Base-by-base conservation (phyloP, 2,888 invertebrate genomes). In the Axea sp. region DNA sequence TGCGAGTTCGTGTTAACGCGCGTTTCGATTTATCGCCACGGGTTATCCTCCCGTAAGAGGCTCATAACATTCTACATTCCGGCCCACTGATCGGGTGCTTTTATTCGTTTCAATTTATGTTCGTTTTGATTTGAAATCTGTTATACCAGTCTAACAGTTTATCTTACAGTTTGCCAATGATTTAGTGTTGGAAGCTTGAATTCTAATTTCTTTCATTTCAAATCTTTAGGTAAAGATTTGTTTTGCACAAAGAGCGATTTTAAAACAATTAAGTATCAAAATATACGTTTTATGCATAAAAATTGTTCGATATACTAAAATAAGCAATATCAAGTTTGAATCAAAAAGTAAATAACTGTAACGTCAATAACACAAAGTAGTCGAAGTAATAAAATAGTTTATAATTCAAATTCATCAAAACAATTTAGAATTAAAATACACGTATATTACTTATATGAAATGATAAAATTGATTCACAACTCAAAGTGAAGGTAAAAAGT, bases 1-100 rank as follows among this genome's bases (percentile, higher is more conserved):
- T 60, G 60, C 45, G 75, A 80, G 77, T 81, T 81, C 80, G 78
- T 77, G 80, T 79, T 82, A 82, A 80, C 81, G 79, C 72, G 76
- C 60, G 19, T 45, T 35, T 37, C 30, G 30, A 67, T 67, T 67
- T 67, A 67, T 67, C 47, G 47, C 67, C 59, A 33, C 41, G 39
- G 43, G 57, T 57, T 59, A 59, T 68, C 49, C 59, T 19, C 33
- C 41, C 17, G 33, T 51, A 68, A 68, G 59, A 57, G 59, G 47
- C 49, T 57, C 49, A 39, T 57, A 67, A 57, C 67, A 67, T 67
- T 57, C 57, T 67, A 41, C 55, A 49, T 49, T 55, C 51, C 65
- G 57, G 47, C 57, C 67, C 39, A 57, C 47, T 49, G 57, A 55
- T 57, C 67, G 47, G 53, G 49, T 47, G 51, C 68, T 64, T 59